Percentiles rank a stretch among this genome's conserved stretches.
phyloP scores from a whole-genome alignment of 64 coral and sea anemone species.

The Catalaphyllia jardinei region DNA sequence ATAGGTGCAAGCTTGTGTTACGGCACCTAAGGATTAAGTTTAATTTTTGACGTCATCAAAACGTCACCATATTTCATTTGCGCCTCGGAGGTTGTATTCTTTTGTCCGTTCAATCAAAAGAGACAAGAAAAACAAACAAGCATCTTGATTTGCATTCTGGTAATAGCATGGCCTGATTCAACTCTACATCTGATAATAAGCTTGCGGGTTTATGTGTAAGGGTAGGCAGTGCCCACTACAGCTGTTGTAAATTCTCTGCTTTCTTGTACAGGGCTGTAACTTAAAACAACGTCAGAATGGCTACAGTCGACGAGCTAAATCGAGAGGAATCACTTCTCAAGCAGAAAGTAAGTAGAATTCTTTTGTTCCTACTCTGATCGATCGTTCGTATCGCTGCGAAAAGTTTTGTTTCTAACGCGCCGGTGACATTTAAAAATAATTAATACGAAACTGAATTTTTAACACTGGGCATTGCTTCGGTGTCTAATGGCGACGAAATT shows the following conservation, averaged over 20 bases:
- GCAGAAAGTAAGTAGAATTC: slow-evolving; percentile 35
- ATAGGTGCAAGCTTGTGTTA: neutral
- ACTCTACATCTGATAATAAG: slow-evolving; percentile 34
- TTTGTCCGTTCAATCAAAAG: slow-evolving; percentile 27
- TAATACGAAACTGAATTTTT: neutral
- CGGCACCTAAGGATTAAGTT: neutral
- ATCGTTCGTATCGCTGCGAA: neutral
- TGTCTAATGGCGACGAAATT: neutral
- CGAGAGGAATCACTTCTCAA: slow-evolving; percentile 13
- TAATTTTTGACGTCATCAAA: slow-evolving; percentile 33
- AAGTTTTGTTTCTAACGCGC: neutral
- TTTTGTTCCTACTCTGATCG: neutral
- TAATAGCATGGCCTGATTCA: slow-evolving; percentile 27
- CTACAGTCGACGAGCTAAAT: slow-evolving; percentile 30
- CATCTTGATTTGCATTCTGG: slow-evolving; percentile 49
- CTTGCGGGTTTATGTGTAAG: neutral
- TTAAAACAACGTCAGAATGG: slow-evolving; percentile 4
- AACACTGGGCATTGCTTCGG: neutral
- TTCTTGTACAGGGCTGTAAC: slow-evolving; percentile 2
- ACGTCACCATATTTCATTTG: slow-evolving; percentile 23
- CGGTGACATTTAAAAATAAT: neutral
- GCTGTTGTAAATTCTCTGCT: slow-evolving; percentile 22
- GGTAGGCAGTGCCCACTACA: neutral
- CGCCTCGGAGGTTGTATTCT: slow-evolving; percentile 4
- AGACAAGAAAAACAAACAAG: slow-evolving; percentile 47